phyloP scores from a whole-genome alignment of 2,888 invertebrate species.

The Phoenoteleia sp. region DNA sequence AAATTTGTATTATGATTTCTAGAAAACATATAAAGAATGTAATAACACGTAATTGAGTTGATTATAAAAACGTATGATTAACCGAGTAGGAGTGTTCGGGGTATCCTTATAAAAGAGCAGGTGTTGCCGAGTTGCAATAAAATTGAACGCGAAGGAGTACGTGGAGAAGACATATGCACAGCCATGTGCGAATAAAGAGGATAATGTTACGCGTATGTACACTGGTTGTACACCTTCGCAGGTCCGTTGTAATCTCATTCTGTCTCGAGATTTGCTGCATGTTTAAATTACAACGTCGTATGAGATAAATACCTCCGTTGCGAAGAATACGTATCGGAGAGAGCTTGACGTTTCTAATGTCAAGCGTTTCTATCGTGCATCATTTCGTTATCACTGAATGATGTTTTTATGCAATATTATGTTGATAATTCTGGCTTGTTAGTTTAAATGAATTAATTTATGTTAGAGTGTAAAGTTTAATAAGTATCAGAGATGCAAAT shows the following conservation, averaged over 20 bases:
- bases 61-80: neutral
- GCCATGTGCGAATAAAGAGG: constrained; percentile 45
- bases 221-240: constrained; percentile 9
- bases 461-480: no score
- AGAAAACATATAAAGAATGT: no score
- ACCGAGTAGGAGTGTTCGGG: neutral
- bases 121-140: constrained; percentile 29
- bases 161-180: constrained; percentile 35
- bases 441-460: no score
- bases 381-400: no score
- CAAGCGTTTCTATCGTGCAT: no score
- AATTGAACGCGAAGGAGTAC: constrained; percentile 12
- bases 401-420: no score
- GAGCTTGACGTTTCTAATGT: no score
- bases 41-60: no score
- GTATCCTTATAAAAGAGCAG: constrained; percentile 12
- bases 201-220: constrained; percentile 33
- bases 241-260: constrained; percentile 23
- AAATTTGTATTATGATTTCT: no score
- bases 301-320: neutral
- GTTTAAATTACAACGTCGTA: constrained; percentile 1
- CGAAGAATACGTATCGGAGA: no score
- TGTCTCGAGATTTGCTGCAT: neutral
- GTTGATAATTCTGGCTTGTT: no score
- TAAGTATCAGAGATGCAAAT: no score